These are phyloP conservation scores for Atta colombica DNA, from an alignment of 1,140 invertebrate genomes.

Conservation along the genomic window DNA sequence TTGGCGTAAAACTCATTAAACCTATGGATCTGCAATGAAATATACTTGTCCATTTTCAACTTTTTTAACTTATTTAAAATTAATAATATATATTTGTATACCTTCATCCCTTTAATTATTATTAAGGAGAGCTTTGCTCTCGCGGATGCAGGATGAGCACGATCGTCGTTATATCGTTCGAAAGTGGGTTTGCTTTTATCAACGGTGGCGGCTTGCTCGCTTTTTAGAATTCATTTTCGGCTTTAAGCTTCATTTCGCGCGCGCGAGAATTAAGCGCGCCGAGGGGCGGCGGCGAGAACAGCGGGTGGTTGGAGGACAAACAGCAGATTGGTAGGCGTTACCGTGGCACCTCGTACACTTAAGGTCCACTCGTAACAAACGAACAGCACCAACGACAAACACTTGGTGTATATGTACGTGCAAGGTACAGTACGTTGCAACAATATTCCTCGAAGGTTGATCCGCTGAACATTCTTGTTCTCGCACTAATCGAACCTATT, in stretches of 20 bases:
- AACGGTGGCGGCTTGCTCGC: constrained; percentile 64
- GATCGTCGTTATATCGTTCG: constrained; percentile 16
- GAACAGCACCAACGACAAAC: constrained; percentile 65
- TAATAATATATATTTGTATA: neutral
- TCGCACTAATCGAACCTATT: neutral
- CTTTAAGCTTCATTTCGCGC: constrained; percentile 78
- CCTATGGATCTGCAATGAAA: neutral
- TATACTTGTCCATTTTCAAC: neutral
- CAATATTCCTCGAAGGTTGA: constrained; percentile 69
- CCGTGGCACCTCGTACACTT: constrained; percentile 70
- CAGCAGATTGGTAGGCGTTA: constrained; percentile 79
- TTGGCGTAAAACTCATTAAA: neutral
- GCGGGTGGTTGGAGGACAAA: constrained; percentile 73
- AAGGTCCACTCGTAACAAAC: constrained; percentile 72
- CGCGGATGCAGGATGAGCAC: neutral
- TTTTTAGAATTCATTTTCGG: constrained; percentile 86
- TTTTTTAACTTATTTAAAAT: neutral
- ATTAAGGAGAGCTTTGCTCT: neutral
- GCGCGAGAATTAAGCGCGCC: constrained; percentile 76
- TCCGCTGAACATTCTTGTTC: constrained; percentile 28
- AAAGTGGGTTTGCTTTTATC: constrained; percentile 71
- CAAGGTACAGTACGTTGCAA: constrained; percentile 62
- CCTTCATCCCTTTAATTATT: neutral
- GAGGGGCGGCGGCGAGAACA: constrained; percentile 55
- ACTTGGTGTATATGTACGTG: constrained; percentile 63